Evolutionary conservation across 2,888 invertebrate genomes (phyloP), one percentile per base, ranked within the genome.

Genomic region (Ametastegia equiseti): DNA sequence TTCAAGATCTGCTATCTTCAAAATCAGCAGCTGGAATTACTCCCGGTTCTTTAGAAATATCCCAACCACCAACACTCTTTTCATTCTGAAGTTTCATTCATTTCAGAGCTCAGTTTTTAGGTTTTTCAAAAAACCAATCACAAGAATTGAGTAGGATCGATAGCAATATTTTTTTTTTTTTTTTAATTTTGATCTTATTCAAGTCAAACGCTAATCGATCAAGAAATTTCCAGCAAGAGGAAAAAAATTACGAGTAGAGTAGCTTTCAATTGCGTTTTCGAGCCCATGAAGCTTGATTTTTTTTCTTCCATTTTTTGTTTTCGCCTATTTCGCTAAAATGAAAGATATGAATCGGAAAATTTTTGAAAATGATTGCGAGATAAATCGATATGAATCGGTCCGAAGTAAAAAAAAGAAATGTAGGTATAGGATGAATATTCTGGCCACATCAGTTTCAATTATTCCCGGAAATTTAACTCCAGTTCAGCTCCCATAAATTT

Each of bases 401-500:
- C 0, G 23, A 39, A 7, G n/a, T 67, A 23, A 19, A 4, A 7
- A 67, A n/a, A 67, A 4, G n/a, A 67, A n/a, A 67, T 36, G n/a
- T 19, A 19, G 9, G 42, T 42, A 19, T 67, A n/a, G 19, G 23
- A 39, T 39, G 65, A 39, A 23, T 67, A 67, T 67, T 67, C 36
- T 71, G 30, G 6, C 23, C 27, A 9, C 47, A 23, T 42, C 5
- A 45, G 47, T 71, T 71, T 30, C 9, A 71, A 71, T 42, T 71
- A 47, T 71, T 71, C 23, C 30, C 36, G 15, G 47, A 45, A 71
- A 71, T 71, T 71, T 27, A 71, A 42, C 27, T 47, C 71, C 27
- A 30, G 47, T 71, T 71, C 30, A 39, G 30, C 42, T 27, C 45
- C n/a, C 45, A 47, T 71, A 71, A 71, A 71, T 71, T 71, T 45